Evolutionary conservation across 2,888 invertebrate genomes (phyloP), one percentile per base, ranked within the genome.

Genomic region (Cecidostiba fungosa): DNA sequence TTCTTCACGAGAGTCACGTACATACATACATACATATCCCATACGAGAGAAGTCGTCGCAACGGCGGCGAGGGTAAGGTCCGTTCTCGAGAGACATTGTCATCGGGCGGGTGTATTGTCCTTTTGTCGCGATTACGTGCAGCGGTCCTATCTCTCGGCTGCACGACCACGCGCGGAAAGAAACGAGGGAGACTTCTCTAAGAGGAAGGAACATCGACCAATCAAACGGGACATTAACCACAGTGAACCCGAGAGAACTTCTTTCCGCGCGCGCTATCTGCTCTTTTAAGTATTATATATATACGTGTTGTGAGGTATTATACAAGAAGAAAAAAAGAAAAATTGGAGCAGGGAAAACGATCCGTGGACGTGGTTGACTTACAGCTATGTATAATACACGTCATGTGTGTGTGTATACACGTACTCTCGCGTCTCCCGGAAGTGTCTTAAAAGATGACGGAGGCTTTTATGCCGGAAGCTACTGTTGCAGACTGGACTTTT

Each of bases 211-310:
- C 77, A 62, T 84, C 80, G 87, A 91, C 90, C 91, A 90, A 92
- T 92, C 91, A 91, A 92, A 92, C 92, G 92, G 92, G 91, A 92
- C 92, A 92, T 91, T 91, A 92, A 92, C 92, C 93, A 92, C 92
- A 92, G 90, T 62, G 66, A 74, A 36, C 76, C 50, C 76, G 66
- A 62, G 43, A 62, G 36, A 10, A 59, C 8, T 59, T 23, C 54
- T 23, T 10, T 54, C 47, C 47, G 1, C 14, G 2, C 50, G 0
- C 84, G 66, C n/a, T n/a, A n/a, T n/a, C n/a, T n/a, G n/a, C n/a
- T n/a, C n/a, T n/a, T n/a, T n/a, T n/a, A n/a, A n/a, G n/a, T n/a
- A n/a, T n/a, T n/a, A 59, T n/a, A 6, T n/a, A 59, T n/a, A n/a
- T 16, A 59, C n/a, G 6, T n/a, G 23, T 59, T 6, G n/a, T 3